Conservation (phyloP, 1,140 invertebrate genomes). For the Lepidostoma basale region DNA sequence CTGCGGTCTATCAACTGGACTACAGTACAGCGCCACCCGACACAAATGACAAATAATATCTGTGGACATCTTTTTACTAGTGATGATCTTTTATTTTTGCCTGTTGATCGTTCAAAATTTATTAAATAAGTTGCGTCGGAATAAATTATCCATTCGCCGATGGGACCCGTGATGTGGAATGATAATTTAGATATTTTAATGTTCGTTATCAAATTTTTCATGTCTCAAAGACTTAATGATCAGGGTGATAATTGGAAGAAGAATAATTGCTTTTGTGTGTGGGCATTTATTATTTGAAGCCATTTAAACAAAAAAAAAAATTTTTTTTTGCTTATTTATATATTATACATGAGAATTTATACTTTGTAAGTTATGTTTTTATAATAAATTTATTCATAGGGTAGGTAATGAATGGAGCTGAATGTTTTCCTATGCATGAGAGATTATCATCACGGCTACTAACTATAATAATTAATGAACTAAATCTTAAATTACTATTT, state of each 20-base stretch:
- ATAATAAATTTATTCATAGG: slow-evolving; percentile 44
- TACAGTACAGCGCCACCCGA: slow-evolving; percentile 60
- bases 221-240: slow-evolving; percentile 42
- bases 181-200: slow-evolving; percentile 36
- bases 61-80: background rate
- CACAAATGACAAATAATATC: slow-evolving; percentile 53
- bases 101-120: slow-evolving; percentile 38
- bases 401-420: slow-evolving; percentile 36
- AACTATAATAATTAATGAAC: slow-evolving; percentile 34
- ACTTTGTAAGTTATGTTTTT: slow-evolving; percentile 45
- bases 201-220: slow-evolving; percentile 34
- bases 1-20: slow-evolving; percentile 67
- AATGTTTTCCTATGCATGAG: slow-evolving; percentile 42
- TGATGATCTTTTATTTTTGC: slow-evolving; percentile 27
- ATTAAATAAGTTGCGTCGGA: slow-evolving; percentile 34
- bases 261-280: slow-evolving; percentile 39
- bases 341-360: slow-evolving; percentile 25
- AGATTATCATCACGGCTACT: slow-evolving; percentile 35
- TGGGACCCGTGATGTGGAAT: slow-evolving; percentile 24
- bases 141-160: slow-evolving; percentile 16
- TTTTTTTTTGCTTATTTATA: slow-evolving; percentile 38
- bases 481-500: slow-evolving; percentile 40
- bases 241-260: slow-evolving; percentile 40
- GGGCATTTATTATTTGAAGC: slow-evolving; percentile 39
- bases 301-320: slow-evolving; percentile 21